phyloP scores from a whole-genome alignment of 2,113 vertebrate genomes.

The Scortum barcoo region DNA sequence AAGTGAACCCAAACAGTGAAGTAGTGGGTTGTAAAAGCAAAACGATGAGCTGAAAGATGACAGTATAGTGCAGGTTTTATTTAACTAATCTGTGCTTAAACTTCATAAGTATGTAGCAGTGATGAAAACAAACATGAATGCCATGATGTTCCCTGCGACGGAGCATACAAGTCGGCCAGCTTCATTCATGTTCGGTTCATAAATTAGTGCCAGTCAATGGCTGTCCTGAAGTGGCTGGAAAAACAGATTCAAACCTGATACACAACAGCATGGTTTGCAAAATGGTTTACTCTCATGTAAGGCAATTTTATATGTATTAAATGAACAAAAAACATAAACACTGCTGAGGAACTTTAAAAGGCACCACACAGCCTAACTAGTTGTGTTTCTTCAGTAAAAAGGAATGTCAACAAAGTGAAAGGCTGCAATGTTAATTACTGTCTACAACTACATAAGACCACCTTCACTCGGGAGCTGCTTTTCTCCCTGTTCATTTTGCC shows the following conservation, averaged over 20 bases:
- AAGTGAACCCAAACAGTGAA: background rate
- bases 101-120: background rate
- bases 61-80: too few species aligned
- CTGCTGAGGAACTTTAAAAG: background rate
- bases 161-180: background rate
- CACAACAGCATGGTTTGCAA: background rate
- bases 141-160: too few species aligned
- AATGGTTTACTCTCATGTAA: background rate
- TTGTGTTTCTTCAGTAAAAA: conserved; percentile 13
- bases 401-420: conserved; percentile 49
- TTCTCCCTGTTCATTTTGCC: conserved; percentile 49
- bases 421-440: conserved; percentile 62
- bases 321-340: conserved; percentile 6
- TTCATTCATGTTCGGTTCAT: background rate
- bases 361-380: background rate
- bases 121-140: background rate
- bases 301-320: background rate
- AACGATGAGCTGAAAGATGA: background rate
- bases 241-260: background rate
- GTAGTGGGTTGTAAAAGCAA: background rate
- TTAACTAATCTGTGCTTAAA: background rate
- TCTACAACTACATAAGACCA: conserved; percentile 41
- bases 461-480: conserved; percentile 52
- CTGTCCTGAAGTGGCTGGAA: background rate
- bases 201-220: background rate